phyloP scores from a whole-genome alignment of 2,888 invertebrate genomes.

The Agriopis aurantiaria region DNA sequence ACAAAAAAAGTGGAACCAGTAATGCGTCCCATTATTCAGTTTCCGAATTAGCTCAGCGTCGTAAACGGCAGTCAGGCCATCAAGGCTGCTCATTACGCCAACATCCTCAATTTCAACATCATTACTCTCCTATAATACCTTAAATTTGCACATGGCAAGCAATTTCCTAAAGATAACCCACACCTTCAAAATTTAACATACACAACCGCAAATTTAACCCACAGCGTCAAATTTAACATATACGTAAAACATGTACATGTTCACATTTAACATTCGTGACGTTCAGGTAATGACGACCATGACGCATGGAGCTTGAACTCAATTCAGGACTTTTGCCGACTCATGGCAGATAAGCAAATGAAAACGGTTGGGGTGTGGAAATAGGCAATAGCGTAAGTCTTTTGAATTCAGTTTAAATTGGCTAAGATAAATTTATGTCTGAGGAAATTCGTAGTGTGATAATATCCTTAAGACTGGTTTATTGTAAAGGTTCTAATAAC shows the following conservation, averaged over 20 bases:
- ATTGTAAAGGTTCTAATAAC: not conserved
- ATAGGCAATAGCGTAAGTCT: constrained; percentile 40
- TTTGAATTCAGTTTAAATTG: constrained; percentile 1
- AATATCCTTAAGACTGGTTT: not conserved
- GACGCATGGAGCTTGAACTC: constrained; percentile 66
- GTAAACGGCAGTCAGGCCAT: not conserved
- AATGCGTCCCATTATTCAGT: no score
- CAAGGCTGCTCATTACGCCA: constrained; percentile 5
- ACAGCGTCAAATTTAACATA: constrained; percentile 7
- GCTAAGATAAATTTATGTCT: not conserved
- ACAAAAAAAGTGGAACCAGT: no score
- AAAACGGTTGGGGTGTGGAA: constrained; percentile 48
- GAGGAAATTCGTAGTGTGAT: not conserved
- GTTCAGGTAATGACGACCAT: constrained; percentile 70
- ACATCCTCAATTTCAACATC: constrained; percentile 5
- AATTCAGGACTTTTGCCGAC: constrained; percentile 68
- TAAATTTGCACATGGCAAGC: constrained; percentile 22
- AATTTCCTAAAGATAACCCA: constrained; percentile 27
- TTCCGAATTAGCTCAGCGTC: not conserved
- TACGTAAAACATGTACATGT: constrained; percentile 9
- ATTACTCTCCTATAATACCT: constrained; percentile 12
- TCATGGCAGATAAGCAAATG: constrained; percentile 75
- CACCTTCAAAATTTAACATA: constrained; percentile 25
- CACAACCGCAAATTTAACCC: constrained; percentile 10
- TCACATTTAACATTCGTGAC: constrained; percentile 25